phyloP scores from a whole-genome alignment of 2,888 invertebrate species.

The Graphium colonna region DNA sequence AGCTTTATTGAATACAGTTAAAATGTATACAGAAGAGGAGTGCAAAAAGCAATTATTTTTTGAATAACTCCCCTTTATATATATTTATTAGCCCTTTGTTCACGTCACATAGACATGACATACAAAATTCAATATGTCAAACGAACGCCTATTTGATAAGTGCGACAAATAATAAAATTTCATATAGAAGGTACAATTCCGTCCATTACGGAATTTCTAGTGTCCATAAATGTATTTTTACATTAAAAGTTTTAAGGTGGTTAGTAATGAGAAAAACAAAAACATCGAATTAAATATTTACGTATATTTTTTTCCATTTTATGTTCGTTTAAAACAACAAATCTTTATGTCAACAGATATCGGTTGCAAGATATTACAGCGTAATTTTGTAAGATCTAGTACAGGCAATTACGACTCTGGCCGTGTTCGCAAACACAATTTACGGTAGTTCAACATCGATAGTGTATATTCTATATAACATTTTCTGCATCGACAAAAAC shows the following conservation, averaged over 20 bases:
- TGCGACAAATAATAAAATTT: too few species aligned
- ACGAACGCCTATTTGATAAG: too few species aligned
- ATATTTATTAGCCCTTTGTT: too few species aligned
- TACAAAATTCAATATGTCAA: too few species aligned
- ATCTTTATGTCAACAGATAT: constrained; percentile 61
- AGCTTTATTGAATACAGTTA: too few species aligned
- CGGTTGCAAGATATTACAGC: constrained; percentile 54
- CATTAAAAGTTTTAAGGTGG: not conserved
- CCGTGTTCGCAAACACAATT: constrained; percentile 36
- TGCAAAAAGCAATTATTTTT: too few species aligned
- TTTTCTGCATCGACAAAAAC: constrained; percentile 45
- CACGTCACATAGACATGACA: too few species aligned
- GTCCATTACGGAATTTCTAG: too few species aligned
- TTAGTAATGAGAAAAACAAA: constrained; percentile 44
- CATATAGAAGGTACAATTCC: too few species aligned
- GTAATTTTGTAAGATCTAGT: constrained; percentile 45
- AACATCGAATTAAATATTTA: constrained; percentile 74
- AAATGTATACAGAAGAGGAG: too few species aligned
- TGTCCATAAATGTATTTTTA: too few species aligned
- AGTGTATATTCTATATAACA: constrained; percentile 40
- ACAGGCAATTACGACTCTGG: constrained; percentile 32
- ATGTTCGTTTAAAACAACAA: constrained; percentile 70
- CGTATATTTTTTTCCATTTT: constrained; percentile 72
- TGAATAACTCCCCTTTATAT: too few species aligned
- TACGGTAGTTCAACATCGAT: constrained; percentile 33